These are phyloP conservation scores for Perdita meconis DNA, from an alignment of 2,888 invertebrate genomes.

Conservation along the genomic window DNA sequence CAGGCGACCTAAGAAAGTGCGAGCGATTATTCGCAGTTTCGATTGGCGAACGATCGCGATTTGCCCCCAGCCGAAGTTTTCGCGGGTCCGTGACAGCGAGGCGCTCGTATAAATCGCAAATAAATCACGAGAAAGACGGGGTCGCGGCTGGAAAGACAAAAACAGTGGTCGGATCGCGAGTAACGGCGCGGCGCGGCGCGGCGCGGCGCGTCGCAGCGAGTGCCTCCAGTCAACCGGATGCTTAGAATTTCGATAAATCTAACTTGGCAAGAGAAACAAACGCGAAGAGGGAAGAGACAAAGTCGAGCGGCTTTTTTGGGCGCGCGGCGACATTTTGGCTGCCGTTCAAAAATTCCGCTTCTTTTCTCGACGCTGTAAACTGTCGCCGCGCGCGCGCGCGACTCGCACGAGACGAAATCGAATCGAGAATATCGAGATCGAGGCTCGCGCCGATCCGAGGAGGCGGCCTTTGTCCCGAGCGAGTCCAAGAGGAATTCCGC, in stretches of 20 bases:
- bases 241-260: constrained; percentile 81
- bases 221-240: constrained; percentile 64
- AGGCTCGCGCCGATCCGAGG: constrained; percentile 2
- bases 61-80: too few relatives aligned
- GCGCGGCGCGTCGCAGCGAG: constrained; percentile 34
- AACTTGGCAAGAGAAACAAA: constrained; percentile 61
- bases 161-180: constrained; percentile 40
- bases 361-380: constrained; percentile 62
- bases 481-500: too few relatives aligned
- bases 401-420: constrained; percentile 21
- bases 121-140: constrained; percentile 73
- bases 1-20: too few relatives aligned
- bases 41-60: background rate
- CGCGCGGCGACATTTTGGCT: constrained; percentile 64
- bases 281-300: constrained; percentile 22
- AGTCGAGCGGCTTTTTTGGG: constrained; percentile 50
- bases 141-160: constrained; percentile 56
- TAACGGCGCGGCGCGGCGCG: constrained; percentile 46
- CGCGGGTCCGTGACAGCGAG: constrained; percentile 57
- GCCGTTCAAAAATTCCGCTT: constrained; percentile 66
- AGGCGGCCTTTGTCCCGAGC: background rate
- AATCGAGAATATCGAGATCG: constrained; percentile 32
- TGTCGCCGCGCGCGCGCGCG: constrained; percentile 49
- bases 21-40: background rate
- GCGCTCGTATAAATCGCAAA: constrained; percentile 76